Base-by-base conservation (phyloP, 2,888 invertebrate genomes). In the Mythimna impura region DNA sequence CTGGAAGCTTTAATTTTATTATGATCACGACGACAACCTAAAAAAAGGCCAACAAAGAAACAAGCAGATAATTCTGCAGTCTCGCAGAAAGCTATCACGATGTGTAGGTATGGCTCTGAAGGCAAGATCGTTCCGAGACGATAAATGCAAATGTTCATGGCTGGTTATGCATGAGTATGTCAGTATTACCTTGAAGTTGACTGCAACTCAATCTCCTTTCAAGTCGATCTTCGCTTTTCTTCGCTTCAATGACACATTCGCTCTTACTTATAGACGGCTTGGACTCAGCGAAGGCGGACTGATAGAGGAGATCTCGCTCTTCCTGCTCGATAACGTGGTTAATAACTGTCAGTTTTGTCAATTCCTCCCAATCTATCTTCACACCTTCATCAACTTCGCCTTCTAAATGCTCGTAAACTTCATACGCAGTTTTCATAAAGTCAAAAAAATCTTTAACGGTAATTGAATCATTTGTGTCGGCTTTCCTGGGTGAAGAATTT, bases 371-470 rank as follows among this genome's bases (percentile, higher is more conserved):
- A 81, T 96, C 93, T 77, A 96, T 95, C 83, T 94, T 96, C 0
- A 91, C 83, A 5, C 92, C 92, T 52, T 95, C 95, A 81, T 96
- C 91, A 86, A 96, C 93, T 47, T 93, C 93, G 9, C 91, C 95
- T 91, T 94, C 95, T 76, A 94, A 88, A 83, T 96, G 94, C 84
- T 96, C 96, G 73, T 95, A 96, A 17, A 98, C 97, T 94, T 97
- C 97, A 91, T 98, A 98, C 0, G 98, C 97, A 10, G 97, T 97
- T 90, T 97, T 97, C 95, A 98, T 96, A 88, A 97, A 97, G 88
- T 97, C 97, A 85, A 98, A 97, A 88, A 98, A 98, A 86, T 97
- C 97, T 90, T 97, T 97, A 10, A 97, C 97, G 0, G 97, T 97
- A 65, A 98, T 97, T 47, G 97, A 96, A 91, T 97, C 97, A 0